Conservation (phyloP, 2,888 invertebrate species). For the Lepidochitona cinerea region DNA sequence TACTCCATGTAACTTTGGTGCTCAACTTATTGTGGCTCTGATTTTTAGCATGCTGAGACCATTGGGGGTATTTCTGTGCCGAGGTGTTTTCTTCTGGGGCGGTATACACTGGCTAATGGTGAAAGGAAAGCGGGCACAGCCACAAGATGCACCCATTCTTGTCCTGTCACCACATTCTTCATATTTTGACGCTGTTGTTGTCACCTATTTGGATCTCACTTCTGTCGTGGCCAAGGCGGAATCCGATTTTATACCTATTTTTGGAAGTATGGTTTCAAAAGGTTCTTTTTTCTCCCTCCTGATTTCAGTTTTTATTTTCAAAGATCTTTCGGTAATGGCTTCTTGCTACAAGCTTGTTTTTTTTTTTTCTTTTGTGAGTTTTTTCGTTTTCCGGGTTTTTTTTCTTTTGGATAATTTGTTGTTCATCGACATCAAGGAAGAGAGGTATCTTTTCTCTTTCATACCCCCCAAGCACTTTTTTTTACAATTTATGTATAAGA, state of each 20-base stretch:
- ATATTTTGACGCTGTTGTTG: constrained; percentile 89
- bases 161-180: constrained; percentile 92
- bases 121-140: constrained; percentile 82
- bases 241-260: constrained; percentile 84
- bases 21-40: constrained; percentile 13
- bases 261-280: constrained; percentile 87
- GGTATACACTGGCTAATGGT: constrained; percentile 87
- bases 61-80: constrained; percentile 54
- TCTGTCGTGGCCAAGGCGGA: constrained; percentile 92
- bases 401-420: too few relatives aligned
- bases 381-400: too few relatives aligned
- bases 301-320: too few relatives aligned
- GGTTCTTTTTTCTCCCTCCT: neutral
- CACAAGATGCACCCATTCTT: constrained; percentile 86
- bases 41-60: constrained; percentile 53
- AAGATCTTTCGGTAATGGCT: too few relatives aligned
- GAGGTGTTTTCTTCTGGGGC: constrained; percentile 80
- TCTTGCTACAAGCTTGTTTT: too few relatives aligned
- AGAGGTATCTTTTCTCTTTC: too few relatives aligned
- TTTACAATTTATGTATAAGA: too few relatives aligned
- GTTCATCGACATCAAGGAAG: too few relatives aligned
- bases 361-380: too few relatives aligned
- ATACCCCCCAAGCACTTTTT: too few relatives aligned
- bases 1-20: too few relatives aligned
- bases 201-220: constrained; percentile 86